phyloP scores from a whole-genome alignment of 2,888 invertebrate genomes.

The Epinotia brunnichana region DNA sequence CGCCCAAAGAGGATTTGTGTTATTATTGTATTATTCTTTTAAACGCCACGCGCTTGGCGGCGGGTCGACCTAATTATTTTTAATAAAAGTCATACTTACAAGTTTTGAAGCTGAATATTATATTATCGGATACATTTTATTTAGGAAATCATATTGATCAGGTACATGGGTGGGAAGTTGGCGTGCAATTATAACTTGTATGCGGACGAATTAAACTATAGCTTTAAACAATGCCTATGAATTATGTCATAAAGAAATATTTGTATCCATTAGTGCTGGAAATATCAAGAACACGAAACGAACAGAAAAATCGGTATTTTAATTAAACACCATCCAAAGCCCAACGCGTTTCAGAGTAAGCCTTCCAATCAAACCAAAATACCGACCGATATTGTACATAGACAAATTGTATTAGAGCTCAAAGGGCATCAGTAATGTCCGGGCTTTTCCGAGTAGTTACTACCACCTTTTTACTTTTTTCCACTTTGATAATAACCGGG shows the following conservation, averaged over 20 bases:
- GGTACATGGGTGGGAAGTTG: background rate
- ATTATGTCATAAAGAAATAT: too few species aligned
- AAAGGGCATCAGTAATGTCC: background rate
- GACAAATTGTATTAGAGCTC: background rate
- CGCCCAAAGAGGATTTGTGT: conserved; percentile 4
- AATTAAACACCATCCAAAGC: background rate
- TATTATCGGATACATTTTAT: background rate
- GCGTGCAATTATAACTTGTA: background rate
- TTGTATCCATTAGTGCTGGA: background rate
- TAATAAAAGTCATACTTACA: background rate
- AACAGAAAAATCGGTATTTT: background rate
- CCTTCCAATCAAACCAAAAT: conserved; percentile 10
- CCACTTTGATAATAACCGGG: too few species aligned
- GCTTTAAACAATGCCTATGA: too few species aligned
- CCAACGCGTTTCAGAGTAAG: background rate
- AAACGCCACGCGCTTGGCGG: background rate
- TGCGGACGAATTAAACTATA: too few species aligned
- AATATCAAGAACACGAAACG: background rate
- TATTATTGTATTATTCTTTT: conserved; percentile 4
- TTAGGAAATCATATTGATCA: background rate
- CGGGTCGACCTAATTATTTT: background rate
- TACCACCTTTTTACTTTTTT: background rate
- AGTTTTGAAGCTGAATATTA: background rate
- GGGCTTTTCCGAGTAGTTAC: background rate
- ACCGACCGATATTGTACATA: background rate